These are phyloP conservation scores for Tiphia femorata DNA, from an alignment of 2,888 invertebrate genomes.

Conservation along the genomic window DNA sequence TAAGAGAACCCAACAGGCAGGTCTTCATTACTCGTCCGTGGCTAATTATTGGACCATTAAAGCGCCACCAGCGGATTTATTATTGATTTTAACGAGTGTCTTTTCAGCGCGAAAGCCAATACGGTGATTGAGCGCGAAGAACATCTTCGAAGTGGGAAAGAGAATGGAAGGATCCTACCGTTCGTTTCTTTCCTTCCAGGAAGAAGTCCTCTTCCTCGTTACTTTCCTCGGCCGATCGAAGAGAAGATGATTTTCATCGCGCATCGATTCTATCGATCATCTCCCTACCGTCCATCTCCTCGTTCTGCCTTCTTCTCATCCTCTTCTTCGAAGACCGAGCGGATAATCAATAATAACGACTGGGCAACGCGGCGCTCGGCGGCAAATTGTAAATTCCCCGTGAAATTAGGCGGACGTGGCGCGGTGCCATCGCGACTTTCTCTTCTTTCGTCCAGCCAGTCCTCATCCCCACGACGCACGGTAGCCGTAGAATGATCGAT, in stretches of 20 bases:
- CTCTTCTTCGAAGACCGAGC: conserved; percentile 35
- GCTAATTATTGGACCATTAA: conserved; percentile 55
- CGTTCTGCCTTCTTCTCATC: too few species aligned
- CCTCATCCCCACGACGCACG: background rate
- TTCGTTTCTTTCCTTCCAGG: too few species aligned
- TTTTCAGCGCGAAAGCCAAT: conserved; percentile 8
- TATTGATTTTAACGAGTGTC: conserved; percentile 52
- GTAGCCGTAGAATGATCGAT: too few species aligned
- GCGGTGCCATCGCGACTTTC: conserved; percentile 23
- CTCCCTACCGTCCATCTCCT: conserved; percentile 6
- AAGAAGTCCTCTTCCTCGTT: background rate
- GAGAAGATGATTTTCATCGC: conserved; percentile 15
- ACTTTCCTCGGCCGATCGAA: background rate
- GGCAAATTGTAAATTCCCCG: conserved; percentile 55
- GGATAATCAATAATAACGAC: conserved; percentile 49
- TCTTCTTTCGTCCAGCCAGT: conserved; percentile 10
- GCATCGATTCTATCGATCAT: conserved; percentile 19
- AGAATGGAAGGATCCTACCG: too few species aligned
- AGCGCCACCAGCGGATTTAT: conserved; percentile 35
- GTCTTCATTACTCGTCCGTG: conserved; percentile 28
- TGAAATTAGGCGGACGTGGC: conserved; percentile 48
- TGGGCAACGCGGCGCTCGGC: conserved; percentile 25
- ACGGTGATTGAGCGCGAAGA: too few species aligned
- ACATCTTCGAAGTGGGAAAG: too few species aligned
- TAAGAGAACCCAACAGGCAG: too few species aligned